phyloP scores from a whole-genome alignment of 2,797 vertebrate genomes.

The Sebastolobus alascanus region DNA sequence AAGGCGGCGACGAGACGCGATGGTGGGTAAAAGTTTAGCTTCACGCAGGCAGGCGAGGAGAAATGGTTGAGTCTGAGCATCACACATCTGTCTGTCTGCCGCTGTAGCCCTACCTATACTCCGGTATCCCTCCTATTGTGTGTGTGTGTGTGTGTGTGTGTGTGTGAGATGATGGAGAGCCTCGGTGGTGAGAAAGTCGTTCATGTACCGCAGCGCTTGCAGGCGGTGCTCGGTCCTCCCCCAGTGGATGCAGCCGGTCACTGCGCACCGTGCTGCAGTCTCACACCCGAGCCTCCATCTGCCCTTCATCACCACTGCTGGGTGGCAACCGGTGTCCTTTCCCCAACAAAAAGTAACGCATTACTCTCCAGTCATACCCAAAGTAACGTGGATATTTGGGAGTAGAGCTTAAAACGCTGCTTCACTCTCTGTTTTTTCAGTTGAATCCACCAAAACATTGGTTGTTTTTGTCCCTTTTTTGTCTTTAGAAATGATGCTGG shows the following conservation, averaged over 20 bases:
- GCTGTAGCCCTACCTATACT: conserved; percentile 74
- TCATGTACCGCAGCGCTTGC: conserved; percentile 76
- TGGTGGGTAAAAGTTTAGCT: conserved; percentile 83
- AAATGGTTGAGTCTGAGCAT: conserved; percentile 77
- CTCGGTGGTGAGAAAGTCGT: conserved; percentile 78
- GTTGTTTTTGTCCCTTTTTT: not conserved
- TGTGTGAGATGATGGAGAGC: conserved; percentile 70
- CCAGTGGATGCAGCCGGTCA: conserved; percentile 83
- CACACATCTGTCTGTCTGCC: conserved; percentile 84
- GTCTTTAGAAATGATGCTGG: not conserved
- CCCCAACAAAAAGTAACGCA: conserved; percentile 8
- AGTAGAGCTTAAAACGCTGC: not conserved
- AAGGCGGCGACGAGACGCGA: conserved; percentile 31
- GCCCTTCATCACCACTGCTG: conserved; percentile 50
- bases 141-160: conserved; percentile 48
- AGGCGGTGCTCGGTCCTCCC: conserved; percentile 85
- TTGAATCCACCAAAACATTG: not conserved
- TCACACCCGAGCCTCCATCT: conserved; percentile 55
- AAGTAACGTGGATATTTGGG: not conserved
- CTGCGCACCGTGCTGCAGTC: conserved; percentile 81
- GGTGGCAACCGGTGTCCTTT: conserved; percentile 58
- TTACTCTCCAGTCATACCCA: not conserved
- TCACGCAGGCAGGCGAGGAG: conserved; percentile 56
- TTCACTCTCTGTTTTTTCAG: not conserved
- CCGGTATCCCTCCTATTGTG: conserved; percentile 82